Evolutionary conservation across 2,888 invertebrate genomes (phyloP), one percentile per base, ranked within the genome.

Genomic region (Stenodera caucasica): DNA sequence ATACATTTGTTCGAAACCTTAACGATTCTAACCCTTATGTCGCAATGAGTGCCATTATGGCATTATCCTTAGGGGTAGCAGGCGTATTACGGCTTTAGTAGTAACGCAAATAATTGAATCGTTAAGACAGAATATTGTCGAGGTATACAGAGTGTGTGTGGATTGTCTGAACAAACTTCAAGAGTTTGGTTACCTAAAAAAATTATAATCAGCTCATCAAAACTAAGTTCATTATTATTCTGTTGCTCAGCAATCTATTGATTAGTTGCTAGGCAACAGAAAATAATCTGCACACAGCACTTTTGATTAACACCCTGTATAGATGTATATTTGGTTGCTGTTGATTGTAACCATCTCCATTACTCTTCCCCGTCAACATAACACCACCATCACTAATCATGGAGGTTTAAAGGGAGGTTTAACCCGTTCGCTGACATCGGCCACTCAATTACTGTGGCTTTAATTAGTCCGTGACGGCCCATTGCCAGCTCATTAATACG

Each of bases 381-480:
- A 37, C 51, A 61, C 58, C 55, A 53, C 37, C 53, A 71, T 73
- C 65, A 76, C 77, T 76, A 77, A 77, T 77, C 76, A 77, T 73
- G 72, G 66, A 70, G 75, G 72, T 70, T 75, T 74, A 71, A 71
- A 70, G 74, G 68, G 73, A 71, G 75, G 77, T 76, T 77, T 77
- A 76, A 76, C 76, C 74, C 75, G 73, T 72, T 74, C 76, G 76
- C 77, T 78, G 78, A 79, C 79, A 78, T 76, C 75, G 77, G 77
- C 79, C 77, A 78, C 79, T 79, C 78, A 79, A 79, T 79, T 79
- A 79, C 77, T 74, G 70, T 73, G 74, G 78, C 77, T 77, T 78
- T 79, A 78, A 79, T 79, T 79, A 78, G 78, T 78, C 79, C 77
- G 75, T 77, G 78, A 78, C 78, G 78, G 78, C 73, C 78, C 78